These are phyloP conservation scores for Diacarnus erythraeanus DNA, from an alignment of 37 sponge, comb jelly and placozoan genomes.

Conservation along the genomic window DNA sequence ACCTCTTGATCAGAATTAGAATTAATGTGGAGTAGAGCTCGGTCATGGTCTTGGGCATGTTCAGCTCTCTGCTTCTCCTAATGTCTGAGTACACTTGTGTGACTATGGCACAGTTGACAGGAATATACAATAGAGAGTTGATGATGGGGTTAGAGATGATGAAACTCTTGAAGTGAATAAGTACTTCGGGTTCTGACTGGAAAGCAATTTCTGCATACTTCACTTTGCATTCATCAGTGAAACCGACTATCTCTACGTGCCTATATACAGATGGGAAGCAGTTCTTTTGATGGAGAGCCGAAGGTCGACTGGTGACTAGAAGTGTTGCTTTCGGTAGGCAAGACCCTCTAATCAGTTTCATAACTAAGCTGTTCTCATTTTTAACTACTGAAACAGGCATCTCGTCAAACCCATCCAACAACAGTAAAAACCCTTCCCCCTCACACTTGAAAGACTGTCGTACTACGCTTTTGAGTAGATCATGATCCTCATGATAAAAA, in stretches of 20 bases:
- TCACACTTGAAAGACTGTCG: not conserved
- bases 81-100: constrained; percentile 2
- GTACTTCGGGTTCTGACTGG: not conserved
- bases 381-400: not conserved
- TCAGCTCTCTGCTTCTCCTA: not conserved
- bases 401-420: constrained; percentile 49
- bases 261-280: not conserved
- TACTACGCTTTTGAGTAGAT: not conserved
- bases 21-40: constrained; percentile 23
- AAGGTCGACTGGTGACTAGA: constrained; percentile 39
- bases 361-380: not conserved
- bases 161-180: not conserved
- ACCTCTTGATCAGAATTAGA: not conserved
- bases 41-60: constrained; percentile 33
- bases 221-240: not conserved
- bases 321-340: constrained; percentile 11
- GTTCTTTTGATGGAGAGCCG: not conserved
- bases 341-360: not conserved
- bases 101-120: constrained; percentile 25
- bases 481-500: not conserved
- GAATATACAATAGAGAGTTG: constrained; percentile 18
- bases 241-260: constrained; percentile 32
- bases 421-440: constrained; percentile 11
- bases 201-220: constrained; percentile 8
- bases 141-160: constrained; percentile 8